Evolutionary conservation across 92 coral and sea anemone species (phyloP), one percentile per base, ranked within the genome.

Genomic region (Phymanthus crucifer): DNA sequence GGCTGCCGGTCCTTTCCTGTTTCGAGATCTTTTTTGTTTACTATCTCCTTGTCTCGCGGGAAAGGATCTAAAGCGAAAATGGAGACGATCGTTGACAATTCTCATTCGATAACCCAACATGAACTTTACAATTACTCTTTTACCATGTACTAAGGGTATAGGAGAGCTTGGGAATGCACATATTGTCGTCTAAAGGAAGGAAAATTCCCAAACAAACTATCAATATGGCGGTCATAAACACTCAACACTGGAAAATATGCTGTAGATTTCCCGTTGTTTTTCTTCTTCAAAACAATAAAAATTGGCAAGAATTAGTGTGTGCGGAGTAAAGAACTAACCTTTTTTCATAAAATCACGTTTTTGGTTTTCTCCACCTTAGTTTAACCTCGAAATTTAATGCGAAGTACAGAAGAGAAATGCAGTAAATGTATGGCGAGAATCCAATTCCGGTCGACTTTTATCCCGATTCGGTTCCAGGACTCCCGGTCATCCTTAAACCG

Each of bases 1-100:
- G 90, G 90, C 81, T 81, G 78, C 90, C 90, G 80, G 78, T 47
- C 80, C 68, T 72, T 68, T 26, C 81, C 77, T 36, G 81, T 80
- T 75, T 80, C 80, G 75, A 67, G 68, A 40, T 81, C 90, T 71
- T 86, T 86, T 81, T 86, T 86, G 81, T 86, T 81, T 67, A 81
- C 73, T 29, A 17, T 75, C n/a, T 74, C 85, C 43, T 72, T 75
- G 40, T 80, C 82, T 29, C 36, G 23, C 48, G 85, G 85, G 71
- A 86, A 79, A 23, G 89, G 76, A 46, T n/a, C n/a, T 79, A 69
- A 38, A 80, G 81, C 6, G 14, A 19, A 32, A 83, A 83, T 32
- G 71, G 87, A 47, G 35, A 50, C 16, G 71, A 77, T 57, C 88
- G 78, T 47, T 38, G 48, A 77, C 88, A 84, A 33, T 36, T 61